Conservation (phyloP, 1,140 invertebrate genomes). For the Berghia stephanieae region DNA sequence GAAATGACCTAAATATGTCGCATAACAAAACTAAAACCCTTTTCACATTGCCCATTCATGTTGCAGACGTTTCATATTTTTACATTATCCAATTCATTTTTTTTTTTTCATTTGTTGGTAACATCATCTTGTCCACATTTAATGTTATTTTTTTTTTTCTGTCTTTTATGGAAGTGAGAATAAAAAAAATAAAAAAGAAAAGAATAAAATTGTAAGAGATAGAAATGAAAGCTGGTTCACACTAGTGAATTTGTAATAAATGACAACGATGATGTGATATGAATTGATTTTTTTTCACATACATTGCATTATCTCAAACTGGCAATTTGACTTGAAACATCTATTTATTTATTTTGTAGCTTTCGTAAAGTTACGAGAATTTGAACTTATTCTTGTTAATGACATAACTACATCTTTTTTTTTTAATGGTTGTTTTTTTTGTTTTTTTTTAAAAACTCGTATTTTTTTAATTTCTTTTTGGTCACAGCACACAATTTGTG, state of each 20-base stretch:
- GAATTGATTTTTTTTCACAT: constrained; percentile 17
- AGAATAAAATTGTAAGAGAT: background rate
- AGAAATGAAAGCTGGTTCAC: too few species aligned
- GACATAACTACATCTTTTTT: background rate
- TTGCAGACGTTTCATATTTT: too few species aligned
- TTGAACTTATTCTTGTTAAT: background rate
- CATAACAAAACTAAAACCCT: background rate
- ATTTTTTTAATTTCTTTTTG: too few species aligned
- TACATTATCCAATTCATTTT: constrained; percentile 8
- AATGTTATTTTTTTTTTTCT: constrained; percentile 6
- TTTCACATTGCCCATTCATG: too few species aligned
- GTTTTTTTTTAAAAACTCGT: too few species aligned
- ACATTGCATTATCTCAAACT: background rate
- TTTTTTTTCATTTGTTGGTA: background rate
- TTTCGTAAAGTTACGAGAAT: constrained; percentile 19
- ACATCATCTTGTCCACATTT: constrained; percentile 1
- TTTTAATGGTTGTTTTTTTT: too few species aligned
- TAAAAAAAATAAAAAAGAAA: background rate
- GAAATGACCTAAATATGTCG: too few species aligned
- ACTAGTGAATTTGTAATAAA: too few species aligned
- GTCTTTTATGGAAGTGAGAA: background rate
- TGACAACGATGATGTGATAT: too few species aligned
- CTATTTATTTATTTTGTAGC: constrained; percentile 31
- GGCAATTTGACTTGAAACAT: constrained; percentile 22
- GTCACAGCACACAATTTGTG: too few species aligned